Conservation (phyloP, 1,140 invertebrate species). For the Macrocentrus cingulum region DNA sequence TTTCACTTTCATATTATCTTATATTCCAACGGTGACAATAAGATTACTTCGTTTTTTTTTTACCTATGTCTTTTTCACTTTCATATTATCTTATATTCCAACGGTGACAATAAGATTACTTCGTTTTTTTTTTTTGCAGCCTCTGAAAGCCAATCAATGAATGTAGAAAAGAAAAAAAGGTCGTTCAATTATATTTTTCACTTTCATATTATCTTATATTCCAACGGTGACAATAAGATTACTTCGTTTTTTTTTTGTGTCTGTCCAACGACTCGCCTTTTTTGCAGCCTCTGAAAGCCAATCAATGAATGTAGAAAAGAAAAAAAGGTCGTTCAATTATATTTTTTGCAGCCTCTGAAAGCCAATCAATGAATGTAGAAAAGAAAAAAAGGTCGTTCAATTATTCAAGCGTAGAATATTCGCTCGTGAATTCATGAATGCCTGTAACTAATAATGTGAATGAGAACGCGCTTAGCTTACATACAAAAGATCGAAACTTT, state of each 20-base stretch:
- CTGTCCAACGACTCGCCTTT: not conserved
- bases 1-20: not conserved
- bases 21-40: conserved; percentile 6
- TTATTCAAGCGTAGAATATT: conserved; percentile 9
- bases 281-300: no score
- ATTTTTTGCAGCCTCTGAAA: not conserved
- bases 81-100: not conserved
- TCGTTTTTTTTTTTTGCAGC: not conserved
- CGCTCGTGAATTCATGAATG: conserved; percentile 15
- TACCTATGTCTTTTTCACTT: not conserved
- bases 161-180: no score
- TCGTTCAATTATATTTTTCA: not conserved
- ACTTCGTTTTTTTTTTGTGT: not conserved
- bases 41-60: not conserved
- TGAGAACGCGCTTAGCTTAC: not conserved
- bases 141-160: no score
- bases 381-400: conserved; percentile 13
- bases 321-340: not conserved
- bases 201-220: not conserved
- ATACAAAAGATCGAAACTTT: conserved; percentile 4
- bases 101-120: conserved; percentile 8
- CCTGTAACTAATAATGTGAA: conserved; percentile 11
- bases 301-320: no score
- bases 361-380: not conserved
- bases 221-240: conserved; percentile 6